Conservation (phyloP, 2,797 vertebrate genomes). For the Choloepus didactylus region DNA sequence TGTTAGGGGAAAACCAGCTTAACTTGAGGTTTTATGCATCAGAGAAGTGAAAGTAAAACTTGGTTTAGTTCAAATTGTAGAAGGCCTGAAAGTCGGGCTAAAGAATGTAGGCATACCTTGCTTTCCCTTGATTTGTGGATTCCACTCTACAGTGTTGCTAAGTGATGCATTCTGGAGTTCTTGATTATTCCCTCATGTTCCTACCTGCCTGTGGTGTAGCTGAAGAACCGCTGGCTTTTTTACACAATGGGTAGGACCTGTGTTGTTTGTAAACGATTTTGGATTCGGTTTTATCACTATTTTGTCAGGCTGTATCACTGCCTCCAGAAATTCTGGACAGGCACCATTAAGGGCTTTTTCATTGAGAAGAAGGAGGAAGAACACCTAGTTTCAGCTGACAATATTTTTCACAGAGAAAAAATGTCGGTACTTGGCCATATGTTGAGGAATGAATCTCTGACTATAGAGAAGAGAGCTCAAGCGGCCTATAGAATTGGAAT, state of each 20-base stretch:
- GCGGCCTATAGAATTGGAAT: slow-evolving; percentile 76
- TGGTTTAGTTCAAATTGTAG: not conserved
- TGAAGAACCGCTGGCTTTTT: not conserved
- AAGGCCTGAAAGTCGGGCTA: not conserved
- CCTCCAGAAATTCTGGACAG: slow-evolving; percentile 7
- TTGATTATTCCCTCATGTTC: not conserved
- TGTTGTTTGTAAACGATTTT: rapidly evolving
- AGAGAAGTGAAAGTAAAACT: not conserved
- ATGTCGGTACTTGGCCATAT: not conserved
- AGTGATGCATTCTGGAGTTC: slow-evolving; percentile 15
- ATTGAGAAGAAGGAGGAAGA: not conserved
- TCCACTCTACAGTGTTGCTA: slow-evolving; percentile 50
- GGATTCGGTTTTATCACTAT: rapidly evolving
- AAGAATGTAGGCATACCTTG: not conserved
- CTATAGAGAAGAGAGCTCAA: slow-evolving; percentile 57
- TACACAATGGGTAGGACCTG: not conserved
- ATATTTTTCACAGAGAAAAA: slow-evolving; percentile 80
- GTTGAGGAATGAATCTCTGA: slow-evolving; percentile 22
- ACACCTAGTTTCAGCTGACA: rapidly evolving
- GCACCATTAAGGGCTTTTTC: rapidly evolving
- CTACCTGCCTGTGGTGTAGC: not conserved
- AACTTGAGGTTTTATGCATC: not conserved
- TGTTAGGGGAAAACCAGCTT: not conserved
- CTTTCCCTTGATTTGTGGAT: not conserved
- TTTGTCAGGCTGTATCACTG: rapidly evolving